A percentile compares a stretch with the other conserved stretches of the same genome.
These are phyloP conservation scores for Nymphicus hollandicus DNA, from an alignment of 2,113 vertebrate genomes.

Conservation along the genomic window DNA sequence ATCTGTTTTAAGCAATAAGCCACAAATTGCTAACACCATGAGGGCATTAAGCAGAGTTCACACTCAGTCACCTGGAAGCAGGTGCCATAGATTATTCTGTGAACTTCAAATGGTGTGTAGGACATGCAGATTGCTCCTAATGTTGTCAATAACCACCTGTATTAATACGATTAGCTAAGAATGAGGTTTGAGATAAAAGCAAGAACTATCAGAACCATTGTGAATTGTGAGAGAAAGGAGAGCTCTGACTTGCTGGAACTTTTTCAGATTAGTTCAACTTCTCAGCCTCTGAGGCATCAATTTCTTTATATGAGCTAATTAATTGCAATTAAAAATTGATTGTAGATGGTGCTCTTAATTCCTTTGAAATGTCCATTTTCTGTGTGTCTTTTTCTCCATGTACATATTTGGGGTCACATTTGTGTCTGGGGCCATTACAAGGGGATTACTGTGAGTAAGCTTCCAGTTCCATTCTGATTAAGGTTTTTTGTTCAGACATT, in stretches of 20 bases:
- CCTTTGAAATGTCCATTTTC: background rate
- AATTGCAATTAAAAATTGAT: background rate
- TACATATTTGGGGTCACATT: background rate
- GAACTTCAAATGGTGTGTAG: background rate
- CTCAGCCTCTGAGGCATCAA: background rate
- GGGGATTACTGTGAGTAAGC: background rate
- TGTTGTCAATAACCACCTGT: background rate
- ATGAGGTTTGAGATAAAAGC: background rate
- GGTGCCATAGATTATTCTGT: background rate
- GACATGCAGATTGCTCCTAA: background rate
- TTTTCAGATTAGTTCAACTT: too few species aligned
- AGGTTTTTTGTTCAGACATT: background rate
- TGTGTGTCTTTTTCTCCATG: fast-evolving
- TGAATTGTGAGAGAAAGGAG: background rate
- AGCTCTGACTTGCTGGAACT: background rate
- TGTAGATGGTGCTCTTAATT: background rate
- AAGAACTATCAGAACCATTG: background rate
- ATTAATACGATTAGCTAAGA: background rate
- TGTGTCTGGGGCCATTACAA: background rate
- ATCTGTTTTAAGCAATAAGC: background rate
- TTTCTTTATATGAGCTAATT: background rate
- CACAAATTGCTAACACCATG: background rate
- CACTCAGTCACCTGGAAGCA: background rate
- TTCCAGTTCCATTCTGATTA: background rate
- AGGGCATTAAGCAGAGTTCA: background rate